phyloP scores from a whole-genome alignment of 2,888 invertebrate species.

The Arge pagana region DNA sequence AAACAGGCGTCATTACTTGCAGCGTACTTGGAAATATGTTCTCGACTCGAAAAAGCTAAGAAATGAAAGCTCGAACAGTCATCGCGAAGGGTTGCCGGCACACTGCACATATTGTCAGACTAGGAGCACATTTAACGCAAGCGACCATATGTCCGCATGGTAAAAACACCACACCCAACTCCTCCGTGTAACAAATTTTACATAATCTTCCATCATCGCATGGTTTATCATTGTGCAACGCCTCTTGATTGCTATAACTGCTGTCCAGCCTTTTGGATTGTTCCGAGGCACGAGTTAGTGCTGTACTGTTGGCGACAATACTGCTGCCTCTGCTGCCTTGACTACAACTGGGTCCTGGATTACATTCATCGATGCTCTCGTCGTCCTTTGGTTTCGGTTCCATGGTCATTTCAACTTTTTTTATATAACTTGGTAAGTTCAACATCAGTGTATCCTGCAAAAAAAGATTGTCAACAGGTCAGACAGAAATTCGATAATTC shows the following conservation, averaged over 20 bases:
- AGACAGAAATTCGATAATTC: background rate
- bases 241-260: constrained; percentile 27
- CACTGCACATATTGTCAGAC: constrained; percentile 83
- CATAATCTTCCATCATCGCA: constrained; percentile 69
- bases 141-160: constrained; percentile 95
- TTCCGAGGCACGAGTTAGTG: too few relatives aligned
- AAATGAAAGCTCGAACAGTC: constrained; percentile 68
- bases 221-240: constrained; percentile 32
- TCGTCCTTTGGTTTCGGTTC: constrained; percentile 21
- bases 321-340: constrained; percentile 20
- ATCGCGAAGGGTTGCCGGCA: constrained; percentile 78
- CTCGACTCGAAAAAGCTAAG: constrained; percentile 46
- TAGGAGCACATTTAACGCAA: constrained; percentile 88
- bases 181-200: constrained; percentile 89
- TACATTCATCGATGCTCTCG: constrained; percentile 9
- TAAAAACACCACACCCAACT: constrained; percentile 87
- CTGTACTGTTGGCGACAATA: too few relatives aligned
- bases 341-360: constrained; percentile 35
- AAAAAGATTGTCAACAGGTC: background rate
- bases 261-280: too few relatives aligned
- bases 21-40: constrained; percentile 7
- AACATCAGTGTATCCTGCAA: constrained; percentile 51
- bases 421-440: constrained; percentile 50
- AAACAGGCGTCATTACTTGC: constrained; percentile 4
- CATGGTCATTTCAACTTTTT: constrained; percentile 42